Conservation (phyloP, 2,888 invertebrate genomes). For the Disparrhopalites patrizii region DNA sequence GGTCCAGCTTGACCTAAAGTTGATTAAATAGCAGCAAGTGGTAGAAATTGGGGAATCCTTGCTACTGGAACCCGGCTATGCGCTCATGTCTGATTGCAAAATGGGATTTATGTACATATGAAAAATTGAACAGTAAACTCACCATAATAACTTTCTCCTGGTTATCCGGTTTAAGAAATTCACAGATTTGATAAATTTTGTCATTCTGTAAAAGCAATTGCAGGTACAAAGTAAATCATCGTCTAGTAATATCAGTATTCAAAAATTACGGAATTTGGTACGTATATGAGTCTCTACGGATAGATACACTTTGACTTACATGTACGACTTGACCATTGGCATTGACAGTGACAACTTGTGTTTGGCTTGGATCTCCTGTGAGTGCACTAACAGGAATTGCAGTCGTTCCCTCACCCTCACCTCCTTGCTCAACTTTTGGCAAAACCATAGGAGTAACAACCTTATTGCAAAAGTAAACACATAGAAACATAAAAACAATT, state of each 20-base stretch:
- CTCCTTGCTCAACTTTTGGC: conserved; percentile 71
- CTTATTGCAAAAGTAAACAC: too few species aligned
- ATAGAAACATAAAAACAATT: too few species aligned
- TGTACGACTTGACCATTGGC: conserved; percentile 47
- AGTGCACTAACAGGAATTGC: conserved; percentile 38
- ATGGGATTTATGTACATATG: neutral
- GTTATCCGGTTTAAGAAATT: conserved; percentile 44
- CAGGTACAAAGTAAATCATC: too few species aligned
- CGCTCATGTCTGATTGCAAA: neutral
- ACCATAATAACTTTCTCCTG: conserved; percentile 48
- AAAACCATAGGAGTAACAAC: conserved; percentile 74
- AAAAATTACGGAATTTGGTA: too few species aligned
- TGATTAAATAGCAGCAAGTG: too few species aligned
- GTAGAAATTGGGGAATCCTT: too few species aligned
- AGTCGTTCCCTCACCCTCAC: conserved; percentile 58
- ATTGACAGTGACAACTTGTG: conserved; percentile 45
- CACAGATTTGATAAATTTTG: conserved; percentile 48
- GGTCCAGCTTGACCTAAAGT: too few species aligned
- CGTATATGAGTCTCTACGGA: too few species aligned
- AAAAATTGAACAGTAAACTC: conserved; percentile 9
- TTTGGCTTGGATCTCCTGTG: conserved; percentile 46
- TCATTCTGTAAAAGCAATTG: conserved; percentile 40
- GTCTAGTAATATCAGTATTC: too few species aligned
- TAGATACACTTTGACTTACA: conserved; percentile 25
- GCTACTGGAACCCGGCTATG: too few species aligned